Evolutionary conservation across 1,140 invertebrate genomes (phyloP).

Genomic region (Mylabris phalerata): DNA sequence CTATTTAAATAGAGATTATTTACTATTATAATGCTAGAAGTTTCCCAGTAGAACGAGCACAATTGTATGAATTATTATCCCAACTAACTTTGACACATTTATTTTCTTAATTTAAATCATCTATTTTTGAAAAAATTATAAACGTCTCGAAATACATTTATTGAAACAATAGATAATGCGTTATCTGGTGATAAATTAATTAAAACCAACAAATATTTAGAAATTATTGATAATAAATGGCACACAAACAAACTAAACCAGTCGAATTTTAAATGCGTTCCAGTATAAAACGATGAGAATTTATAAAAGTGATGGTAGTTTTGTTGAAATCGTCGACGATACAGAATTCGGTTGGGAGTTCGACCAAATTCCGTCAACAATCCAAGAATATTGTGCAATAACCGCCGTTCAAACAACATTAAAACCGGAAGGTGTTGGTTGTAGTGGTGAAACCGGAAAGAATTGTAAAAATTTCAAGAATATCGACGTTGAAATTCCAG

Average conservation of each 20-base stretch:
- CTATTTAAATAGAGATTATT: no score
- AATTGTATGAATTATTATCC: no score
- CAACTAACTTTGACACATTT: no score
- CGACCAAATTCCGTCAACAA: no score
- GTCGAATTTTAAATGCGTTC: neutral
- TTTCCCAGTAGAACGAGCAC: no score
- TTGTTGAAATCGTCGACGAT: constrained; percentile 19
- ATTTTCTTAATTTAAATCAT: no score
- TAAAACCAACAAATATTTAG: neutral
- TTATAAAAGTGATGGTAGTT: constrained; percentile 29
- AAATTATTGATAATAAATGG: neutral
- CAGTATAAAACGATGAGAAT: constrained; percentile 21
- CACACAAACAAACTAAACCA: neutral
- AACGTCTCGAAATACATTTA: neutral
- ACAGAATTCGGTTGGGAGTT: constrained; percentile 30
- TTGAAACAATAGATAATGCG: neutral
- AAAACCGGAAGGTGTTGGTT: constrained; percentile 1
- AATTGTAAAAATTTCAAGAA: neutral
- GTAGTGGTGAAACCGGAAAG: no score
- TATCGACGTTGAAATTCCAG: constrained; percentile 12
- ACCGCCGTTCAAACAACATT: neutral
- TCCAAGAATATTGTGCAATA: no score
- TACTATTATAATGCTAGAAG: no score
- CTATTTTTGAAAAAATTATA: no score
- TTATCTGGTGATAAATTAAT: neutral